These are phyloP conservation scores for Scrobipalpa costella DNA, from an alignment of 2,888 invertebrate genomes.

Conservation along the genomic window DNA sequence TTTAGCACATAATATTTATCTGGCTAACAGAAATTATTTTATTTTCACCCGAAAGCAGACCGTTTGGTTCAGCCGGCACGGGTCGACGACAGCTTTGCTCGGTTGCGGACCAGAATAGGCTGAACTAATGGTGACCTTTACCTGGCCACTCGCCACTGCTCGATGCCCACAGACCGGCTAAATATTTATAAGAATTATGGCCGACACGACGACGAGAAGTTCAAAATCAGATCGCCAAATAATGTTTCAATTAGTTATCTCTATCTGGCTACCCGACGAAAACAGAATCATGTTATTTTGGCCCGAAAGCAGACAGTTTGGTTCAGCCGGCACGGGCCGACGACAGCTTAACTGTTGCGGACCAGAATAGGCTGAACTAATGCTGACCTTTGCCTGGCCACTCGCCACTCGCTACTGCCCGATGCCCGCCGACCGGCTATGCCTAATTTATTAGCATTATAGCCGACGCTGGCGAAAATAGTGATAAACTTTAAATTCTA, in stretches of 20 bases:
- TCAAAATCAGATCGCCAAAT: no score
- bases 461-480: slow-evolving; percentile 18
- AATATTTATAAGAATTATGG: no score
- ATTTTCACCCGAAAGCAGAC: not conserved
- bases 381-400: not conserved
- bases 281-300: not conserved
- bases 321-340: not conserved
- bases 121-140: not conserved
- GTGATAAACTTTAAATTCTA: no score
- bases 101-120: not conserved
- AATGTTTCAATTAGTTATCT: no score
- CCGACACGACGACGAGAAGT: no score
- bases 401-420: slow-evolving; percentile 36
- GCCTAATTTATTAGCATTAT: slow-evolving; percentile 66
- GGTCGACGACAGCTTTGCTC: not conserved
- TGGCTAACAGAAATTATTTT: not conserved
- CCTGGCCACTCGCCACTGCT: not conserved
- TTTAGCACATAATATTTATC: no score
- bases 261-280: not conserved
- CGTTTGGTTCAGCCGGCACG: not conserved
- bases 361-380: not conserved
- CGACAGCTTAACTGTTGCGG: not conserved
- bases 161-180: no score
- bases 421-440: slow-evolving; percentile 55
- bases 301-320: not conserved